Conservation (phyloP, 2,113 vertebrate genomes). For the Leptosomus discolor region DNA sequence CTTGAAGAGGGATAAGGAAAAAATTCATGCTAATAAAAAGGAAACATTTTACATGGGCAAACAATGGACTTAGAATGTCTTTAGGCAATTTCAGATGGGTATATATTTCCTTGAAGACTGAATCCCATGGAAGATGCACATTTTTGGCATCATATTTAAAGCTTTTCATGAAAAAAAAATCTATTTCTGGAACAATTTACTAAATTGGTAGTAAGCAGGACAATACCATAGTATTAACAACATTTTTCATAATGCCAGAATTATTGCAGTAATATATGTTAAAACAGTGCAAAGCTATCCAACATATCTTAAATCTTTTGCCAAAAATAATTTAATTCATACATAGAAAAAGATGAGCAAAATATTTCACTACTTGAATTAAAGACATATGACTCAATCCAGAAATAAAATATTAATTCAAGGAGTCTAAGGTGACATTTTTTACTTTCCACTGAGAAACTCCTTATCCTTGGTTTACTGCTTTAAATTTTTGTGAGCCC, state of each 20-base stretch:
- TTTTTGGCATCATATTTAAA: slow-evolving; percentile 45
- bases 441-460: background rate
- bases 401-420: background rate
- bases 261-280: slow-evolving; percentile 41
- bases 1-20: slow-evolving; percentile 40
- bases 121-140: slow-evolving; percentile 36
- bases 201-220: slow-evolving; percentile 60
- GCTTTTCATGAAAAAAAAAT: slow-evolving; percentile 3
- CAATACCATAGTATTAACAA: slow-evolving; percentile 42
- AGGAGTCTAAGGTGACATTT: background rate
- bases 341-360: slow-evolving; percentile 3
- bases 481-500: background rate
- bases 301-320: slow-evolving; percentile 37
- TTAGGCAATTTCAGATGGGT: slow-evolving; percentile 46
- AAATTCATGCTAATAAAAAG: slow-evolving; percentile 59
- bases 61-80: slow-evolving; percentile 40
- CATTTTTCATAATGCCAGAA: slow-evolving; percentile 49
- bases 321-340: slow-evolving; percentile 50
- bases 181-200: slow-evolving; percentile 62
- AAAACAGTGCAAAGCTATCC: slow-evolving; percentile 19
- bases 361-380: slow-evolving; percentile 40
- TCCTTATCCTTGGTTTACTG: background rate
- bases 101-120: slow-evolving; percentile 16
- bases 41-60: slow-evolving; percentile 53
- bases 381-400: slow-evolving; percentile 8